Evolutionary conservation across 2,888 invertebrate species (phyloP).

Genomic region (Adineta ricciae): DNA sequence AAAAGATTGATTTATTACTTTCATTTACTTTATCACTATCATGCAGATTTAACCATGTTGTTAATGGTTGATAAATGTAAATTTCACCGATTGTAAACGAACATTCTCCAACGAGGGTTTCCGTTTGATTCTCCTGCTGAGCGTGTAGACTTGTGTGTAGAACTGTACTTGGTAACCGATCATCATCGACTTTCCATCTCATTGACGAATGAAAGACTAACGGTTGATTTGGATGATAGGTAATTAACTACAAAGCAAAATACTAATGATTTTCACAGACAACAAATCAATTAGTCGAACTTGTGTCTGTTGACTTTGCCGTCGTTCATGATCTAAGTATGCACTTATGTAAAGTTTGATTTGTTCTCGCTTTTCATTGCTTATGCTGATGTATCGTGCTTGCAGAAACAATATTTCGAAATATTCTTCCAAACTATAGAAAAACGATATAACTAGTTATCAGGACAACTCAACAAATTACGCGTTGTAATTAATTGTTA

Average conservation of each 20-base stretch:
- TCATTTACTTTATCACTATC: neutral
- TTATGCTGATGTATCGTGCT: neutral
- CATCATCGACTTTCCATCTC: conserved; percentile 4
- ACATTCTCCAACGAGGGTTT: neutral
- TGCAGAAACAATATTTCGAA: neutral
- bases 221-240: neutral
- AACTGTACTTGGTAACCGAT: neutral
- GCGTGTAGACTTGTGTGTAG: neutral
- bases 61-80: conserved; percentile 21
- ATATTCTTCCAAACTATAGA: conserved; percentile 6
- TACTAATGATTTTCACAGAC: no score
- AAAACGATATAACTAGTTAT: no score
- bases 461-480: neutral
- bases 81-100: neutral
- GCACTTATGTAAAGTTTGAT: neutral
- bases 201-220: neutral
- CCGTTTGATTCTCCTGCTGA: neutral
- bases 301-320: neutral
- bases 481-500: conserved; percentile 19
- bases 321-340: neutral
- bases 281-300: neutral
- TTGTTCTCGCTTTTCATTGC: neutral
- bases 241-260: neutral
- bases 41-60: conserved; percentile 4
- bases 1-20: neutral